A percentile compares a stretch with the other conserved stretches of the same genome.
These are phyloP conservation scores for Caenorhabditis sp. DNA, from an alignment of 2,888 invertebrate genomes.

Conservation along the genomic window DNA sequence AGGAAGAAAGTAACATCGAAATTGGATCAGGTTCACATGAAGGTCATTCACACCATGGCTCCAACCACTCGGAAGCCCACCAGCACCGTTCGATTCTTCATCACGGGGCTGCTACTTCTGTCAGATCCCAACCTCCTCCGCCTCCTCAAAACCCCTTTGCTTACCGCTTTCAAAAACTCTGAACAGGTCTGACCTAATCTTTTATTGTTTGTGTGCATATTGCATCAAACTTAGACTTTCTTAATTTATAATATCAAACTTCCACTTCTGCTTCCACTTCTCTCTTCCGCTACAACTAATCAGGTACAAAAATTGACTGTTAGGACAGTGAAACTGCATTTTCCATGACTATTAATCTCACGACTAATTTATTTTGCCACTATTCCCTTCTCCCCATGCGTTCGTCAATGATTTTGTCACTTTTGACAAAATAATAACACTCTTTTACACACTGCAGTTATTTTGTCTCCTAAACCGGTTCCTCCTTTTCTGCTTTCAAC, in stretches of 20 bases:
- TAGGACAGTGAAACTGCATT: slow-evolving; percentile 32
- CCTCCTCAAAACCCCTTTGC: slow-evolving; percentile 25
- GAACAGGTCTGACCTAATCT: slow-evolving; percentile 13
- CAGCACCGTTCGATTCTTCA: slow-evolving; percentile 38
- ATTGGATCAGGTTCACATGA: slow-evolving; percentile 53
- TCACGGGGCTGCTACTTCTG: slow-evolving; percentile 30
- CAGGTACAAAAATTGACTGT: slow-evolving; percentile 37
- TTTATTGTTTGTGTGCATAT: background rate
- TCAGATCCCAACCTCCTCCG: slow-evolving; percentile 20
- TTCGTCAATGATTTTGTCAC: slow-evolving; percentile 30
- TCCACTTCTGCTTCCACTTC: slow-evolving; percentile 4
- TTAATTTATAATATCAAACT: background rate
- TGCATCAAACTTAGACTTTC: background rate
- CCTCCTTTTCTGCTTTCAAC: slow-evolving; percentile 15
- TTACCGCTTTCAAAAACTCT: slow-evolving; percentile 11
- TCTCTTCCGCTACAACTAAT: slow-evolving; percentile 29
- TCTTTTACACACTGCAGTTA: slow-evolving; percentile 37
- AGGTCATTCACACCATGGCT: slow-evolving; percentile 27
- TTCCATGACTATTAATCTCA: slow-evolving; percentile 16
- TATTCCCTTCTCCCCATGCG: background rate
- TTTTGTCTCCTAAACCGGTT: slow-evolving; percentile 52
- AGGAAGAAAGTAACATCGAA: slow-evolving; percentile 64
- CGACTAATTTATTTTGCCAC: background rate
- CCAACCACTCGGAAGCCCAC: slow-evolving; percentile 5
- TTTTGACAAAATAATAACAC: slow-evolving; percentile 45